Evolutionary conservation across 2,888 invertebrate species (phyloP), one percentile per base, ranked within the genome.

Genomic region (Cheilosia vernalis): DNA sequence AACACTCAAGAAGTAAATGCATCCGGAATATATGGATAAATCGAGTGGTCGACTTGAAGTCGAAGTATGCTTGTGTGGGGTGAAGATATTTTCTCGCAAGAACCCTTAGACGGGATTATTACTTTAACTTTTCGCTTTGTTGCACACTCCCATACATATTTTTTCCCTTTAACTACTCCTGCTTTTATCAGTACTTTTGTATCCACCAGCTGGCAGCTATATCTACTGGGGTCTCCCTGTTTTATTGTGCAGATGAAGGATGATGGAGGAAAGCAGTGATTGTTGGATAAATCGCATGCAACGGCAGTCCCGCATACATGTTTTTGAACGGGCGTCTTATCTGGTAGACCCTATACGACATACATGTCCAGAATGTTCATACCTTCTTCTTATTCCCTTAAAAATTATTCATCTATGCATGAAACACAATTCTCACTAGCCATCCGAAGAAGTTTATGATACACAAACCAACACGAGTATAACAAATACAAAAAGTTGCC

Each of bases 331-430:
- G 19, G 17, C 15, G 37, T 9, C 37, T 37, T 13, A 37, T 37
- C 37, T 13, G 13, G 37, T 13, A 13, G 13, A 10, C 37, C 37
- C 4, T 13, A 13, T 13, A 13, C 13, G 37, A 10, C 4, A 13
- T 1, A 4, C 13, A 37, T 37, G 37, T 37, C 10, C 13, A 37
- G 13, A 37, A n/a, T 27, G 10, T 27, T 55, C 2, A 30, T 30
- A 30, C 30, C 27, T 27, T 49, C 30, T 42, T 40, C 64, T 33
- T 61, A 56, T 81, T 70, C 81, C 37, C 61, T 72, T 72, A 30
- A 66, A 85, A 72, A 72, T 81, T 81, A 85, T 81, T 81, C 85
- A 80, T 85, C 70, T 85, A 80, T 85, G 84, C 80, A 85, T 85
- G 81, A 76, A 81, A 81, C 72, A 81, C 66, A 70, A 76, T 81